A percentile compares a stretch with the other conserved stretches of the same genome.
phyloP scores from a whole-genome alignment of 2,113 vertebrate species.

The Etheostoma cragini region DNA sequence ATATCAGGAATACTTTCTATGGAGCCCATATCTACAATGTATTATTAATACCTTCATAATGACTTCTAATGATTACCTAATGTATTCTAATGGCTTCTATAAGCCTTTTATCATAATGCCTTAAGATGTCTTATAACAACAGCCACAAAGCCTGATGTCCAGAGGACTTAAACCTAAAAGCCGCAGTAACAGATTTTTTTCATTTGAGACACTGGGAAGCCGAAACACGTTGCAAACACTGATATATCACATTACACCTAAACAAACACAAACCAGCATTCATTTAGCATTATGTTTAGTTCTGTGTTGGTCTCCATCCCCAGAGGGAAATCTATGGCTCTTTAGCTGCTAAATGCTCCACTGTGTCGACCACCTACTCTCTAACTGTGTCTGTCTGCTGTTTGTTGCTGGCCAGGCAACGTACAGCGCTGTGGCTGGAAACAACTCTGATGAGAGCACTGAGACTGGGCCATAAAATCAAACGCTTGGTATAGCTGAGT shows the following conservation, averaged over 20 bases:
- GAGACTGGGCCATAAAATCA: too few relatives aligned
- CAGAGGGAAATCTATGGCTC: too few relatives aligned
- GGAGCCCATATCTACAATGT: neutral
- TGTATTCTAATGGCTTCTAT: neutral
- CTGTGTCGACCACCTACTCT: too few relatives aligned
- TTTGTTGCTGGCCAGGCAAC: too few relatives aligned
- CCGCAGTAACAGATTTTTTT: neutral
- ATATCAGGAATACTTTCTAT: neutral
- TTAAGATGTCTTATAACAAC: neutral
- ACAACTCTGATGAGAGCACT: too few relatives aligned
- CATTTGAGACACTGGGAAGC: neutral
- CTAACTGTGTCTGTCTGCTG: too few relatives aligned
- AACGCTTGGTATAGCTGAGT: too few relatives aligned
- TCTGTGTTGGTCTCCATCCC: too few relatives aligned
- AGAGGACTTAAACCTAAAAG: neutral
- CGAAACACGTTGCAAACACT: neutral
- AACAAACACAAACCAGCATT: too few relatives aligned
- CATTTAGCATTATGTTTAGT: too few relatives aligned
- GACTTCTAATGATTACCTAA: slow-evolving; percentile 7
- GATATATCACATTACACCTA: neutral
- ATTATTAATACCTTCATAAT: slow-evolving; percentile 16
- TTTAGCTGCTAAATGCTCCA: too few relatives aligned
- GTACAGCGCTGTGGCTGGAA: too few relatives aligned
- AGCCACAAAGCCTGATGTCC: neutral
- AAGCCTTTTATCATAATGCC: neutral